Conservation (phyloP, 92 coral and sea anemone species). For the Paramuricea clavata region DNA sequence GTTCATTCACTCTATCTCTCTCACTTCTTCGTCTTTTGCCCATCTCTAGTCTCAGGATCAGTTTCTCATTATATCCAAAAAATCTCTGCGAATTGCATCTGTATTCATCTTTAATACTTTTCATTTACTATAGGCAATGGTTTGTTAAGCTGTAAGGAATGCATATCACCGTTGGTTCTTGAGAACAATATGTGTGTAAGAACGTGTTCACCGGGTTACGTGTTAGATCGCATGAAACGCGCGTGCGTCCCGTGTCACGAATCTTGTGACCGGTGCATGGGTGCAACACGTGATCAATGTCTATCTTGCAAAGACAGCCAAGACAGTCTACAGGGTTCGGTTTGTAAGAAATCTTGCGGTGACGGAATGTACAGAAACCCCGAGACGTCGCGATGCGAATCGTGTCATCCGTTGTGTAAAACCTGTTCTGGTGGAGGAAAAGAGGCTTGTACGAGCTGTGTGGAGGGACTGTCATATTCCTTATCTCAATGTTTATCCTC, state of each 20-base stretch:
- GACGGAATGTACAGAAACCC: constrained; percentile 76
- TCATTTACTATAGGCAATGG: too few species aligned
- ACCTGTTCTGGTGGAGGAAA: constrained; percentile 77
- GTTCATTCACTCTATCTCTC: too few species aligned
- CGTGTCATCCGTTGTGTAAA: constrained; percentile 89
- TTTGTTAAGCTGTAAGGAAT: constrained; percentile 80
- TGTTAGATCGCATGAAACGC: constrained; percentile 62
- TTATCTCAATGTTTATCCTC: constrained; percentile 65
- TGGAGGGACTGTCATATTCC: constrained; percentile 64
- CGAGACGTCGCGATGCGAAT: constrained; percentile 75
- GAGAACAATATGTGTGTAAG: constrained; percentile 80
- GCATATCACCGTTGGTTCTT: constrained; percentile 84
- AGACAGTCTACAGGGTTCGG: constrained; percentile 74
- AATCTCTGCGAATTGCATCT: too few species aligned
- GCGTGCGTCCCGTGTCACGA: constrained; percentile 81
- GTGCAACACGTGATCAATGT: constrained; percentile 86
- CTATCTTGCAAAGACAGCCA: constrained; percentile 70
- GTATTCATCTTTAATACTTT: too few species aligned
- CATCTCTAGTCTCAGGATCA: too few species aligned
- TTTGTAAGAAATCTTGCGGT: constrained; percentile 77
- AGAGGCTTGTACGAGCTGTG: constrained; percentile 74
- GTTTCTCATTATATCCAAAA: too few species aligned
- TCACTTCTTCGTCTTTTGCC: too few species aligned
- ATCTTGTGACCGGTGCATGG: constrained; percentile 85
- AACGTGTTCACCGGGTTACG: constrained; percentile 84